Evolutionary conservation across 1,140 invertebrate species (phyloP), one percentile per base, ranked within the genome.

Genomic region (Megalopta genalis): DNA sequence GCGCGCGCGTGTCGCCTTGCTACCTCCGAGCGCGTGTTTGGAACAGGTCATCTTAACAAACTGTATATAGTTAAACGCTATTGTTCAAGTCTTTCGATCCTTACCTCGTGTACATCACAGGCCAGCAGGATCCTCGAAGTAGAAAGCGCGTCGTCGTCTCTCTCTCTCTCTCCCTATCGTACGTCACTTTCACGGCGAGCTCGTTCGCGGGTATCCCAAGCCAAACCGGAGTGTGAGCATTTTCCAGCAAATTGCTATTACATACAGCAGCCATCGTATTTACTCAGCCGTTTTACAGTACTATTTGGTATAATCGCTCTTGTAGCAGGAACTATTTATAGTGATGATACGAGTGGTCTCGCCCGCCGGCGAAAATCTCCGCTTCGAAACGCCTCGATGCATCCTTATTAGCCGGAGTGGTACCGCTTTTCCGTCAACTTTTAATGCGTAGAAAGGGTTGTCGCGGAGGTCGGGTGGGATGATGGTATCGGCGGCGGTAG

Each of bases 251-350:
- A 80, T 67, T 18, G 12, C 37, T 14, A 59, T 65, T 69, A 23
- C 46, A 64, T 57, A 46, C 54, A 67, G 67, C 57, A 77, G 14
- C 57, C 72, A 32, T 77, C 27, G 60, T 65, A 73, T 83, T 74
- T 83, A 82, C 71, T 77, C 72, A 66, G 52, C 63, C 76, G 69
- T 87, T 60, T 57, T 76, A 81, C 86, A 83, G 82, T 89, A 89
- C 84, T 92, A 92, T 91, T 92, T 92, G 90, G 90, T 91, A 91
- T 88, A 85, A 91, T 90, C 88, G 87, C 88, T 89, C 85, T 90
- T 88, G 86, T 87, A 90, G 87, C 90, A 92, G 90, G 90, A 92
- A 92, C 90, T 92, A 88, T 91, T 89, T 83, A 73, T 87, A 83
- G 77, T 69, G 68, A 77, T 82, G 60, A 65, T 82, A 75, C 73